Evolutionary conservation across 2,888 invertebrate genomes (phyloP), one percentile per base, ranked within the genome.

Genomic region (Conops quadrifasciatus): DNA sequence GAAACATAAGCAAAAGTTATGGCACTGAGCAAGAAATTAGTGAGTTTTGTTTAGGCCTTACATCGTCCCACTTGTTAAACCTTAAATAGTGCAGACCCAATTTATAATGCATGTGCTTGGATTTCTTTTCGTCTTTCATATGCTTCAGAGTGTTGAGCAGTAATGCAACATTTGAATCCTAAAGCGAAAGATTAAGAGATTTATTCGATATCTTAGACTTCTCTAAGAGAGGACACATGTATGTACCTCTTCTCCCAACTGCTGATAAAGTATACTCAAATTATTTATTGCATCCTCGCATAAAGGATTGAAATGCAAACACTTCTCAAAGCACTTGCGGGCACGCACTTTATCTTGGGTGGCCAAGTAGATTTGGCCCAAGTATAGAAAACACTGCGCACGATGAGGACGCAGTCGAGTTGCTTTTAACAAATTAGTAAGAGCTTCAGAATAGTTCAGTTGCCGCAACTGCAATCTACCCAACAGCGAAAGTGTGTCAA

Each of bases 311-410:
- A 96, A 87, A 80, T 90, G 90, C 75, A 93, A 89, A 56, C 94
- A 92, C 84, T 94, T 95, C 85, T 95, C 93, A 83, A 92, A 95
- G 85, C 95, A 96, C 81, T 93, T 92, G 75, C 90, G 89, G 0
- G 95, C 92, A 78, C 94, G 92, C 65, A 89, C 88, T n/a, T 89
- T 82, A 81, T 95, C 92, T 67, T 89, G 88, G 51, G 88, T 85
- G 64, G 88, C 83, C 72, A 88, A 86, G 84, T 95, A 96, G 82
- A 91, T 92, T 78, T 90, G 88, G 1, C 95, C 96, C 73, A 96
- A 87, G 82, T 91, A 90, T 45, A 92, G 85, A 83, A 95, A 94
- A 76, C 92, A 91, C 66, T 90, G 88, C 77, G 91, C 90, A 85
- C 91, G 90, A 79, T 91, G 90, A n/a, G 93, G 90, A 82, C 94